Percentiles rank a stretch among this genome's conserved stretches.
phyloP scores from a whole-genome alignment of 1,140 invertebrate species.

The Drosophila ohnishii region DNA sequence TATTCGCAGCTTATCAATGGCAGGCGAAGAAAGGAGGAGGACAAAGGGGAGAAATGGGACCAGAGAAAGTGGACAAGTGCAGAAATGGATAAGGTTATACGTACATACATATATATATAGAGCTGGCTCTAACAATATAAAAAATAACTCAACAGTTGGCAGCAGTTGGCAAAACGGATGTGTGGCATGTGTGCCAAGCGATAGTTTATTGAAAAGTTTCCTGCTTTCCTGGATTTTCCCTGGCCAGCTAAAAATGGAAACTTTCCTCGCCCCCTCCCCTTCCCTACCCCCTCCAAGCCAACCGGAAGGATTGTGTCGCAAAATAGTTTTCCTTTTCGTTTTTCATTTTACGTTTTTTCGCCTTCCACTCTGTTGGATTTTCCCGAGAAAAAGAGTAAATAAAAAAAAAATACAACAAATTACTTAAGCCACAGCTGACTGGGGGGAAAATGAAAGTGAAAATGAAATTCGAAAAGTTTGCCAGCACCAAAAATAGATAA shows the following conservation, averaged over 20 bases:
- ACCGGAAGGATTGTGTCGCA: constrained; percentile 39
- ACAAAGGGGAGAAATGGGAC: not conserved
- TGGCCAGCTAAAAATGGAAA: constrained; percentile 31
- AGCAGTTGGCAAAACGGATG: constrained; percentile 51
- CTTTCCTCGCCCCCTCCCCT: constrained; percentile 1
- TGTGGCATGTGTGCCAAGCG: constrained; percentile 36
- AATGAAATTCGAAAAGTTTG: constrained; percentile 16
- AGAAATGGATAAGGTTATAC: constrained; percentile 3
- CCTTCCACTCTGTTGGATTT: constrained; percentile 22
- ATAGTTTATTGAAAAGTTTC: constrained; percentile 72
- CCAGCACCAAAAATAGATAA: constrained; percentile 19
- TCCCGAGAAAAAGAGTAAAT: not conserved
- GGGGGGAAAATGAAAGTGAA: not conserved
- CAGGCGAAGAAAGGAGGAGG: constrained; percentile 16
- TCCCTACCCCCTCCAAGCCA: not conserved
- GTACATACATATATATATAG: not conserved
- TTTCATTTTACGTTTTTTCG: constrained; percentile 1
- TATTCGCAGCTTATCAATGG: constrained; percentile 71
- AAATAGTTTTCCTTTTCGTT: constrained; percentile 43
- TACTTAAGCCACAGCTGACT: constrained; percentile 30
- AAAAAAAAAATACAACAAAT: constrained; percentile 20
- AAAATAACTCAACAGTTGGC: constrained; percentile 71
- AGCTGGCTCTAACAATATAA: constrained; percentile 50
- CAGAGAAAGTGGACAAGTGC: not conserved
- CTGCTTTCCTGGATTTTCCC: constrained; percentile 20